Base-by-base conservation (phyloP, 2,113 vertebrate species). In the Rutilus rutilus region DNA sequence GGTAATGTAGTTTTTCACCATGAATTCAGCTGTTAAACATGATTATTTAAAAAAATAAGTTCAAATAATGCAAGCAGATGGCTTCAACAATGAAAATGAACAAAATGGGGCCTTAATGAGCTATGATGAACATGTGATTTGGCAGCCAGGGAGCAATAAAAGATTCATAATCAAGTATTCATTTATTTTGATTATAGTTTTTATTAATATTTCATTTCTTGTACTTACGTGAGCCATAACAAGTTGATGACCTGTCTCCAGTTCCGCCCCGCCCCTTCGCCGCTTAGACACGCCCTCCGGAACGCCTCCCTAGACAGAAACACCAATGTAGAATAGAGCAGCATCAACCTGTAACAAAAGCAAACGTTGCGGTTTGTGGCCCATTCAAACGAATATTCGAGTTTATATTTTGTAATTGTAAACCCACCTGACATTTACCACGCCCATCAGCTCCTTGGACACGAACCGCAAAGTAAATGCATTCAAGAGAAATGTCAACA, bases 301-400 rank as follows among this genome's bases (percentile, higher is more conserved):
- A 99, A 99, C 0, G 98, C 97, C 86, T 99, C 98, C 91, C 98
- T 96, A 87, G 98, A 97, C 39, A 99, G 89, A 92, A 99, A 99
- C 7, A 97, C 92, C 75, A 96, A 88, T 2, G 98, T 98, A 0
- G 98, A 96, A 91, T 99, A 99, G 82, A 99, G 94, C 0, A 99
- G 90, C 1, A 94, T 97, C n/a, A 99, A 88, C 93, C 98, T 99
- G 89, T 60, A 86, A 67, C 85, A 88, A 33, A 85, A 83, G 67
- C 5, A 82, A 27, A 54, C 76, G 45, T 30, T 36, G 27, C 14
- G 11, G 23, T 88, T 50, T 77, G 17, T 23, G 14, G 21, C 15
- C n/a, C 33, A 76, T 45, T 30, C 7, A 69, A 77, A 39, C 1
- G 0, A 76, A 83, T 57, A 2, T 6, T 27, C 12, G 6, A n/a